Conservation (phyloP, 2,113 vertebrate genomes). For the Pachypanchax playfairii region DNA sequence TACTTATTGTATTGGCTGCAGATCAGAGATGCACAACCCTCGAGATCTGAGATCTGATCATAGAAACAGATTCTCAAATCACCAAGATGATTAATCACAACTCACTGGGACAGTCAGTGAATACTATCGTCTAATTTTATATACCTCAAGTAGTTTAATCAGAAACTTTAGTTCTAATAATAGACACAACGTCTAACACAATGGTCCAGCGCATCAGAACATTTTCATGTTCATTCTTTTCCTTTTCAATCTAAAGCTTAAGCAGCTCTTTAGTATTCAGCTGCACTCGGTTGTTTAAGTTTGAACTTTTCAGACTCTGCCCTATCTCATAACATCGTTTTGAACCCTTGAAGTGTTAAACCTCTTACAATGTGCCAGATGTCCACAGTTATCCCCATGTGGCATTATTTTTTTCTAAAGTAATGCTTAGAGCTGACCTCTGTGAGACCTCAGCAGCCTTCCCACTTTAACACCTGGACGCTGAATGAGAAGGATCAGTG, state of each 20-base stretch:
- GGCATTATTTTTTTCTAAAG: constrained; percentile 40
- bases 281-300: background rate
- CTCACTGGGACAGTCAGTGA: too few species aligned
- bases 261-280: background rate
- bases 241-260: background rate
- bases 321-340: background rate
- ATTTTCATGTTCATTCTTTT: background rate
- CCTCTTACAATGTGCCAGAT: background rate
- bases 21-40: too few species aligned
- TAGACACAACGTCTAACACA: too few species aligned
- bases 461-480: constrained; percentile 49
- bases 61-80: too few species aligned
- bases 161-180: too few species aligned
- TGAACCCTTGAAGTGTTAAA: background rate
- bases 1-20: too few species aligned
- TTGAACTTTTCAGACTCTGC: background rate
- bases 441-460: constrained; percentile 37
- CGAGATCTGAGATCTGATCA: too few species aligned
- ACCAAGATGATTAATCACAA: too few species aligned
- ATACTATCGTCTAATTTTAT: too few species aligned
- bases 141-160: too few species aligned
- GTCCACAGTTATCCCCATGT: constrained; percentile 25
- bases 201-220: too few species aligned
- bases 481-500: constrained; percentile 46
- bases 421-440: constrained; percentile 49